These are phyloP conservation scores for Argyresthia goedartella DNA, from an alignment of 2,888 invertebrate genomes.

Conservation along the genomic window DNA sequence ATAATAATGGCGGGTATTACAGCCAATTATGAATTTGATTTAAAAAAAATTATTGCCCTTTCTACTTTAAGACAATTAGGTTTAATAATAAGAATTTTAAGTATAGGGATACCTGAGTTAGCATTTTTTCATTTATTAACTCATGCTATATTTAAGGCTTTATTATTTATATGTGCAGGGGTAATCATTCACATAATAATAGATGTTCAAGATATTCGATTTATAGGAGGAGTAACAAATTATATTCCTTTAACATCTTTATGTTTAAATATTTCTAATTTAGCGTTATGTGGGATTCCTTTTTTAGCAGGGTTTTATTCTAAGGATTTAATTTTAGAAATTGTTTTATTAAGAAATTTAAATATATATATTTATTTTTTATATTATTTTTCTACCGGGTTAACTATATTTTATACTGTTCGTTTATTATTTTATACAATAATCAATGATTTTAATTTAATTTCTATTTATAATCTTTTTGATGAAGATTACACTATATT, in stretches of 20 bases:
- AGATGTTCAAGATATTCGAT: slow-evolving; percentile 78
- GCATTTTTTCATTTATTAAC: slow-evolving; percentile 80
- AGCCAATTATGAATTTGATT: slow-evolving; percentile 76
- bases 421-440: slow-evolving; percentile 70
- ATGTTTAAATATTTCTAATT: slow-evolving; percentile 71
- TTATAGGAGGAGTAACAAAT: slow-evolving; percentile 58
- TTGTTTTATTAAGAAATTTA: slow-evolving; percentile 59
- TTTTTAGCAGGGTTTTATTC: slow-evolving; percentile 78
- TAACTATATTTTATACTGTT: slow-evolving; percentile 70
- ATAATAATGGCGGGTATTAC: slow-evolving; percentile 73
- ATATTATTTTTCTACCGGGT: slow-evolving; percentile 68
- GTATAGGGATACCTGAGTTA: slow-evolving; percentile 62
- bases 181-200: slow-evolving; percentile 75
- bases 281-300: slow-evolving; percentile 74
- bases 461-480: slow-evolving; percentile 54
- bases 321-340: slow-evolving; percentile 74
- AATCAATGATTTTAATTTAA: slow-evolving; percentile 58
- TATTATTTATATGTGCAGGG: slow-evolving; percentile 81
- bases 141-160: slow-evolving; percentile 83
- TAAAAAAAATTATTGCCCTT: slow-evolving; percentile 84
- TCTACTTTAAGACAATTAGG: slow-evolving; percentile 83
- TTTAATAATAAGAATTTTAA: slow-evolving; percentile 77
- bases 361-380: slow-evolving; percentile 67
- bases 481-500: slow-evolving; percentile 61
- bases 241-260: slow-evolving; percentile 64